phyloP scores from a whole-genome alignment of 2,113 vertebrate species.

The Caretta caretta region DNA sequence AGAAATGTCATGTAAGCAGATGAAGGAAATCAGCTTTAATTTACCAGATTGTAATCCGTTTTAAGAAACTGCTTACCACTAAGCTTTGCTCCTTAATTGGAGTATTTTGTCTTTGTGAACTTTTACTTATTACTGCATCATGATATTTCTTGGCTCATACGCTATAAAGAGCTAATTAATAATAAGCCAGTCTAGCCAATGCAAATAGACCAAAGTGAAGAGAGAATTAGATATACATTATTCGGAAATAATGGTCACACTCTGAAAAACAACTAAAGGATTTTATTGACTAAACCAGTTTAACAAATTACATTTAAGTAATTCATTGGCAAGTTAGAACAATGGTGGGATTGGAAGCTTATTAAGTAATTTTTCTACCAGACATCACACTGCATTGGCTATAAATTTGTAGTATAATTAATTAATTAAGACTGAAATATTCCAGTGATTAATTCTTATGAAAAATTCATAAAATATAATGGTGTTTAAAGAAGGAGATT shows the following conservation, averaged over 20 bases:
- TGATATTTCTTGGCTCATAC: slow-evolving; percentile 75
- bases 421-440: slow-evolving; percentile 74
- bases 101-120: slow-evolving; percentile 74
- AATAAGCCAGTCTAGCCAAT: slow-evolving; percentile 60
- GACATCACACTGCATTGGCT: slow-evolving; percentile 47
- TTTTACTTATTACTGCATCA: slow-evolving; percentile 57
- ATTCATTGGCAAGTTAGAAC: slow-evolving; percentile 68
- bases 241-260: slow-evolving; percentile 57
- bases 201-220: slow-evolving; percentile 55
- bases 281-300: slow-evolving; percentile 70
- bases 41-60: slow-evolving; percentile 69
- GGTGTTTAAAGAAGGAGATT: slow-evolving; percentile 20
- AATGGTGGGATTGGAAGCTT: slow-evolving; percentile 52
- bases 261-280: slow-evolving; percentile 61
- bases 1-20: slow-evolving; percentile 55
- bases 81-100: slow-evolving; percentile 75
- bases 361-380: slow-evolving; percentile 67
- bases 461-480: slow-evolving; percentile 59
- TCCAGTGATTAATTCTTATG: slow-evolving; percentile 61
- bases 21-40: slow-evolving; percentile 62
- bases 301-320: slow-evolving; percentile 76
- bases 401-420: slow-evolving; percentile 63
- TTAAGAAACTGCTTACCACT: slow-evolving; percentile 76
- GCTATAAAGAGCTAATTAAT: slow-evolving; percentile 79
- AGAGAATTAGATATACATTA: slow-evolving; percentile 65